Evolutionary conservation across 1,140 invertebrate genomes (phyloP), one percentile per base, ranked within the genome.

Genomic region (Battus philenor): DNA sequence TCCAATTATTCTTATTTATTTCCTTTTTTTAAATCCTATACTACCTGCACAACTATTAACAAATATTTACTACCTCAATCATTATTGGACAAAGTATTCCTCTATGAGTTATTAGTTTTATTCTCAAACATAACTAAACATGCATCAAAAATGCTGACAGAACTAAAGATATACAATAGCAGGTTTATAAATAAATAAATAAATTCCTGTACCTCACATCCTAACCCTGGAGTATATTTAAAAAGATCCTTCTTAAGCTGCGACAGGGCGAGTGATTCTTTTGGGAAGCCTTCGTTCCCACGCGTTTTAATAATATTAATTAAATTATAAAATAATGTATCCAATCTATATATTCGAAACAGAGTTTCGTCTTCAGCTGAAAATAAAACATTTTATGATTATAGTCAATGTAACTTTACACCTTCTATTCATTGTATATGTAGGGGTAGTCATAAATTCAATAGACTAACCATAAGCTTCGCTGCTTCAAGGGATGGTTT

Each of bases 311-410:
- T 51, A 0, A 62, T 56, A 50, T 88, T 89, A 8, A 76, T 69
- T n/a, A 90, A 29, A 5, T 51, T 56, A 27, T 59, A 76, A 44
- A 90, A 88, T 5, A 91, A 41, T 0, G 57, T 53, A 43, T 90
- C 87, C 13, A 90, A 53, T n/a, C 79, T 80, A 58, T 90, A 90
- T 3, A 90, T 51, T n/a, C 65, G 51, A 53, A 89, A 87, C 0
- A 73, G 20, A 0, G 41, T 27, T 2, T 80, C 43, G 52, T 68
- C 20, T 75, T 71, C 73, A 1, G 44, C 71, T 76, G 52, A 22
- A 43, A 44, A 33, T 29, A 33, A 41, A 30, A 49, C 13, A 7
- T 16, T 16, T 2, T 10, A 15, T 8, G 0, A 27, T 5, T 2
- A 46, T 17, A 26, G 15, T 11, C 32, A 18, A 51, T 15, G 13